Base-by-base conservation (phyloP, 1,140 invertebrate species). In the Prorops nasuta region DNA sequence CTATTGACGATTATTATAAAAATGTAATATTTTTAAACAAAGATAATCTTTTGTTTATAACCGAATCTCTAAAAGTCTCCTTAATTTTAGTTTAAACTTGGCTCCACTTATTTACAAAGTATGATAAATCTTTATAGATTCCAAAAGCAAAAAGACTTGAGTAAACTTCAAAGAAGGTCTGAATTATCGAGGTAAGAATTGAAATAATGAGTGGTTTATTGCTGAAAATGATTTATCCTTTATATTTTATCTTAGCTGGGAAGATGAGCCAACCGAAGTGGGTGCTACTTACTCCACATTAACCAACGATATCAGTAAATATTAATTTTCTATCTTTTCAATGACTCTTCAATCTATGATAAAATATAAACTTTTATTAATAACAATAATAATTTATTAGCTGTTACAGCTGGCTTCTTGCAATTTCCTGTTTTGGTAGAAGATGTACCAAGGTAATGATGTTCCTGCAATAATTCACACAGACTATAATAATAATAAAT, bases 1-100 rank as follows among this genome's bases (percentile, higher is more conserved):
- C 4, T 6, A 28, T 10, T 4, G 24, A 4, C 10, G 24, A n/a
- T n/a, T 32, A 9, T 22, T 3, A 61, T 53, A 1, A 17, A 37
- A 1, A 37, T 56, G 14, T 51, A 47, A 22, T 36, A n/a, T 12
- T 56, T 46, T 32, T 15, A 58, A 34, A 40, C 57, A 53, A 32
- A 57, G 59, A 56, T 39, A 18, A 40, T 22, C 12, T 9, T 20
- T 3, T 9, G 19, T 17, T 28, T 12, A 3, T 20, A 19, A 36
- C 10, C 2, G 4, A 17, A n/a, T n/a, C n/a, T n/a, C n/a, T n/a
- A n/a, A n/a, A n/a, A n/a, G n/a, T 28, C 6, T 9, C n/a, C 7
- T 16, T 28, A 32, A 7, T 6, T 43, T 7, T 24, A 22, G 28
- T 14, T 22, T 10, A 6, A 2, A 31, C 10, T 41, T 3, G 19